Percentiles rank a stretch among this genome's conserved stretches.
phyloP scores from a whole-genome alignment of 2,888 invertebrate species.

The Cephalotes varians region DNA sequence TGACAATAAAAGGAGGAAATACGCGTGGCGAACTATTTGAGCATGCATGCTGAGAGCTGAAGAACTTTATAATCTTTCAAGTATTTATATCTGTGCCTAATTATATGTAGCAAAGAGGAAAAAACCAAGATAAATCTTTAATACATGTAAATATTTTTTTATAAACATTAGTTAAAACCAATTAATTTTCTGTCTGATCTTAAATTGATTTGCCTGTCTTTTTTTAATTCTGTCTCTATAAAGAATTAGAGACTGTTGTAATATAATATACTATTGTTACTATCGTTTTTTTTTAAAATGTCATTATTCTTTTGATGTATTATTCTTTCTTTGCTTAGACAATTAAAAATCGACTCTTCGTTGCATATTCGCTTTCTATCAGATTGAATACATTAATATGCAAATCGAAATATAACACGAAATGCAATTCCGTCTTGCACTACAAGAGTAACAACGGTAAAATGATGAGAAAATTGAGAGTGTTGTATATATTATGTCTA shows the following conservation, averaged over 20 bases:
- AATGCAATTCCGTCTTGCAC: not conserved
- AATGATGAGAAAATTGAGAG: not conserved
- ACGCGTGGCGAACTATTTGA: not conserved
- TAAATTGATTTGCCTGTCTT: too few species aligned
- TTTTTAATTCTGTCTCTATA: not conserved
- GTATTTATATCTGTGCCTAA: slow-evolving; percentile 16
- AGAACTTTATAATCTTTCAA: not conserved
- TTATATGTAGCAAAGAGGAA: not conserved
- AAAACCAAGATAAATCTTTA: not conserved
- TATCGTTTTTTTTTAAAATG: not conserved
- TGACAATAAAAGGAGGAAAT: not conserved
- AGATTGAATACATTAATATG: not conserved
- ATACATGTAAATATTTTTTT: not conserved
- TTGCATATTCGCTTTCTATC: not conserved
- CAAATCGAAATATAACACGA: not conserved
- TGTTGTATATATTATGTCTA: not conserved
- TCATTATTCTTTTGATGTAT: not conserved
- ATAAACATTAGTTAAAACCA: not conserved
- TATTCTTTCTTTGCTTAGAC: too few species aligned
- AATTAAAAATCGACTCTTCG: not conserved
- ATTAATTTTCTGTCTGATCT: too few species aligned
- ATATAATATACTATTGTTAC: not conserved
- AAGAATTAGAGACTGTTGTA: not conserved
- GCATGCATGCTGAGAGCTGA: not conserved
- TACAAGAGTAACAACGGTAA: not conserved